Conservation (phyloP, 2,797 vertebrate genomes). For the Emys orbicularis region DNA sequence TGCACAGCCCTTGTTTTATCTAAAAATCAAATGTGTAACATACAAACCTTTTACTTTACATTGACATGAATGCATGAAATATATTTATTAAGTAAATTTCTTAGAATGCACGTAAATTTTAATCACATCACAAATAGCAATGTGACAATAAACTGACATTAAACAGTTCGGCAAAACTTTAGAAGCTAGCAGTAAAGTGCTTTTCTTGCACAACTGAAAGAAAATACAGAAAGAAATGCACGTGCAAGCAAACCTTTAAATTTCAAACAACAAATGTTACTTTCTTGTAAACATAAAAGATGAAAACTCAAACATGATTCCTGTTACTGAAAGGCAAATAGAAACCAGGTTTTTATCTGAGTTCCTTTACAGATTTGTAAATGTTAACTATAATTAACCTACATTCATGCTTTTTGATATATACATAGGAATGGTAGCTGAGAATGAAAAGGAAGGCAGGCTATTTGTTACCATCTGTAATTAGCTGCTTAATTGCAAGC, state of each 20-base stretch:
- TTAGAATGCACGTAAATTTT: neutral
- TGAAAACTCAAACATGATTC: conserved; percentile 32
- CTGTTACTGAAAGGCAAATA: neutral
- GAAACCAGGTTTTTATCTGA: conserved; percentile 16
- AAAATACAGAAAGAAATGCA: conserved; percentile 38
- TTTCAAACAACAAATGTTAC: conserved; percentile 17
- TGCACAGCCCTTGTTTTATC: neutral
- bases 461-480: conserved; percentile 48
- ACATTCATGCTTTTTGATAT: conserved; percentile 70
- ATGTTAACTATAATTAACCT: conserved; percentile 52
- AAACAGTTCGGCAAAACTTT: neutral
- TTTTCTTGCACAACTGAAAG: neutral
- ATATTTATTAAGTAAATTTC: neutral
- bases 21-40: neutral
- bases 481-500: conserved; percentile 65
- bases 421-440: conserved; percentile 42
- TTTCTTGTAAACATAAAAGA: conserved; percentile 55
- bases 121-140: neutral
- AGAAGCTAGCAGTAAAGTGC: neutral
- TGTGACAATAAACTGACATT: neutral
- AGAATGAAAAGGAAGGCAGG: neutral
- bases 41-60: conserved; percentile 19
- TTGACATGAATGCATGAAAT: neutral
- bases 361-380: conserved; percentile 41
- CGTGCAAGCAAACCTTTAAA: conserved; percentile 74